Percentiles rank a stretch among this genome's conserved stretches.
Conservation (phyloP, 1,140 invertebrate species). For the Trichoplusia ni region DNA sequence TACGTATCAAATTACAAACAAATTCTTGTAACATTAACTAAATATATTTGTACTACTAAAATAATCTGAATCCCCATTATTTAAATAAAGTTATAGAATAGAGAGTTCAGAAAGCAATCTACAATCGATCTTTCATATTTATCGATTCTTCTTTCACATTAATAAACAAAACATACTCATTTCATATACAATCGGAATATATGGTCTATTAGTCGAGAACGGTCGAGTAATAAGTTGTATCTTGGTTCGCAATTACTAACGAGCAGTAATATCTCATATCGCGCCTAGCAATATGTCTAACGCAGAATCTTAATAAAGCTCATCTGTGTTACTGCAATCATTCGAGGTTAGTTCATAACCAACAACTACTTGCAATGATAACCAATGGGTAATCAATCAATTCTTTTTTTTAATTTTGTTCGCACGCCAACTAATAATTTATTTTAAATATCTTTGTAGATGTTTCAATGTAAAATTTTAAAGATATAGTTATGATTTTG, state of each 20-base stretch:
- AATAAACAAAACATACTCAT: too few species aligned
- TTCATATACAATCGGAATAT: not conserved
- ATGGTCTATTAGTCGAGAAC: slow-evolving; percentile 16
- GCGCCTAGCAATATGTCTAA: slow-evolving; percentile 19
- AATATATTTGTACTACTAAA: too few species aligned
- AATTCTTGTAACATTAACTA: too few species aligned
- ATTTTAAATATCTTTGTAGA: too few species aligned
- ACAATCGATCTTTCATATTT: too few species aligned
- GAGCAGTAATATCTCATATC: slow-evolving; percentile 18
- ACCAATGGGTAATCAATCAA: slow-evolving; percentile 20
- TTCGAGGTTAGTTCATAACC: not conserved
- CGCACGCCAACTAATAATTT: not conserved
- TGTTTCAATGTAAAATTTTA: too few species aligned
- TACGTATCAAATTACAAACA: too few species aligned
- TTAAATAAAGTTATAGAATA: too few species aligned
- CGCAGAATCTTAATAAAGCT: slow-evolving; percentile 26
- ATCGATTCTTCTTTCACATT: too few species aligned
- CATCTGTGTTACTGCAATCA: slow-evolving; percentile 18
- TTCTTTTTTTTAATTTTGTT: slow-evolving; percentile 13
- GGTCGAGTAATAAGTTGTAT: slow-evolving; percentile 17
- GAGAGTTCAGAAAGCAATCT: too few species aligned
- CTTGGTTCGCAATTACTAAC: slow-evolving; percentile 17
- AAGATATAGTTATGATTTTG: too few species aligned
- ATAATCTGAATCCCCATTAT: too few species aligned
- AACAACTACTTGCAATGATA: slow-evolving; percentile 1